Evolutionary conservation across 1,140 invertebrate species (phyloP).

Genomic region (Nymphalis io): DNA sequence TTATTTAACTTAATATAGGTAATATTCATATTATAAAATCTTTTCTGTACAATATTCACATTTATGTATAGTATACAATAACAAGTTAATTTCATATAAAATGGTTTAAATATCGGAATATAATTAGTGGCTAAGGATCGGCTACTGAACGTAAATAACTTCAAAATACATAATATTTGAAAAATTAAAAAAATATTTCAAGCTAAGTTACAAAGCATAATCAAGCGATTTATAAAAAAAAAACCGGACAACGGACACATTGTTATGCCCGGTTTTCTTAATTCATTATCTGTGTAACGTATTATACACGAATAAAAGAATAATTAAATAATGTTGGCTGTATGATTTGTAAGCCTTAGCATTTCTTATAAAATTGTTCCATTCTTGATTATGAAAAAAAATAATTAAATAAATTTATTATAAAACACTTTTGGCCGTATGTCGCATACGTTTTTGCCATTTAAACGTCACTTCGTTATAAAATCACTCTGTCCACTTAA

Average conservation of each 20-base stretch:
- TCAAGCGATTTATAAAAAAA: background rate
- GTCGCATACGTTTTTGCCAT: conserved; percentile 5
- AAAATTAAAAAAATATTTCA: conserved; percentile 9
- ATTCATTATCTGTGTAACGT: background rate
- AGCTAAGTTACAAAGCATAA: conserved; percentile 15
- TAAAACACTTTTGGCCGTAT: conserved; percentile 5
- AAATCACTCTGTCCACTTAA: conserved; percentile 62
- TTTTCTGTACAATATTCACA: conserved; percentile 67
- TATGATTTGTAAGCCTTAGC: background rate
- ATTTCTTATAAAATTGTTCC: background rate
- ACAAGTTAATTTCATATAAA: conserved; percentile 44
- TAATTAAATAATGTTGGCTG: background rate
- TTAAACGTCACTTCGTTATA: conserved; percentile 40
- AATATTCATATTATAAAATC: conserved; percentile 51
- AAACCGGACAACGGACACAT: background rate
- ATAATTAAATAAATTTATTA: conserved; percentile 6
- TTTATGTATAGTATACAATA: conserved; percentile 53
- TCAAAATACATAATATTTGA: background rate
- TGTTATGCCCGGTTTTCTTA: background rate
- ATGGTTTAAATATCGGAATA: conserved; percentile 36
- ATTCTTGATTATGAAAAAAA: background rate
- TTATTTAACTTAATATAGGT: conserved; percentile 56
- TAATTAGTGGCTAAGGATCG: conserved; percentile 28
- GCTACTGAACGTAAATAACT: background rate
- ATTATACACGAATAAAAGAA: background rate